Conservation (phyloP, 2,113 vertebrate species). For the Sphaerodactylus townsendi region DNA sequence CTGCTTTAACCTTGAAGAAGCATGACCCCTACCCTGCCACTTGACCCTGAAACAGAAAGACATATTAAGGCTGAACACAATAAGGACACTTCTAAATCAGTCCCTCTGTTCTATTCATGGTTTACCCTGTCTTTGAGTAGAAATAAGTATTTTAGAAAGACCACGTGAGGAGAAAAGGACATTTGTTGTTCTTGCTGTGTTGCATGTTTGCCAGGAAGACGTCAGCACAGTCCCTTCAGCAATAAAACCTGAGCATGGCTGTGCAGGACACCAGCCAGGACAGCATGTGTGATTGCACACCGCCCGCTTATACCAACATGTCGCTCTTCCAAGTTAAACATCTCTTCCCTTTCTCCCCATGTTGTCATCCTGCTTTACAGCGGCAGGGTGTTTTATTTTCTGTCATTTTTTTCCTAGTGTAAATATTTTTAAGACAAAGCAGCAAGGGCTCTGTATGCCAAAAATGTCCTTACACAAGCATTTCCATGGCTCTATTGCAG, state of each 20-base stretch:
- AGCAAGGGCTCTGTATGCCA: constrained; percentile 50
- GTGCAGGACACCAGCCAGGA: constrained; percentile 51
- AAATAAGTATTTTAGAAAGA: constrained; percentile 46
- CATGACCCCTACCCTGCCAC: background rate
- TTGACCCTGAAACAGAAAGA: background rate
- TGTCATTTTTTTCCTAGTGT: constrained; percentile 41
- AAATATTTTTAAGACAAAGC: constrained; percentile 63
- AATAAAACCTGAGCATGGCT: constrained; percentile 53
- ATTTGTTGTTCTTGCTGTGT: constrained; percentile 29
- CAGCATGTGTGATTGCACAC: constrained; percentile 54
- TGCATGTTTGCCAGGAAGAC: constrained; percentile 26
- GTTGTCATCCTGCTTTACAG: constrained; percentile 25
- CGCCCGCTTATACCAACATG: constrained; percentile 40
- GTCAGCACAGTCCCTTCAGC: constrained; percentile 43
- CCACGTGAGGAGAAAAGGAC: constrained; percentile 32
- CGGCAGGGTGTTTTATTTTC: constrained; percentile 36
- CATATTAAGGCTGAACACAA: background rate
- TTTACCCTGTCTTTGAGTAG: constrained; percentile 39
- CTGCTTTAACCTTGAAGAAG: background rate
- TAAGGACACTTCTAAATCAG: background rate
- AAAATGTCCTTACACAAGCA: constrained; percentile 27
- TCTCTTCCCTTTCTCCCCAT: constrained; percentile 6
- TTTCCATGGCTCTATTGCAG: constrained; percentile 4
- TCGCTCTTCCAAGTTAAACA: constrained; percentile 42
- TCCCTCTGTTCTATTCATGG: background rate